Base-by-base conservation (phyloP, 53 echinoderm and acorn worm genomes). In the Temnopleurus reevesii region DNA sequence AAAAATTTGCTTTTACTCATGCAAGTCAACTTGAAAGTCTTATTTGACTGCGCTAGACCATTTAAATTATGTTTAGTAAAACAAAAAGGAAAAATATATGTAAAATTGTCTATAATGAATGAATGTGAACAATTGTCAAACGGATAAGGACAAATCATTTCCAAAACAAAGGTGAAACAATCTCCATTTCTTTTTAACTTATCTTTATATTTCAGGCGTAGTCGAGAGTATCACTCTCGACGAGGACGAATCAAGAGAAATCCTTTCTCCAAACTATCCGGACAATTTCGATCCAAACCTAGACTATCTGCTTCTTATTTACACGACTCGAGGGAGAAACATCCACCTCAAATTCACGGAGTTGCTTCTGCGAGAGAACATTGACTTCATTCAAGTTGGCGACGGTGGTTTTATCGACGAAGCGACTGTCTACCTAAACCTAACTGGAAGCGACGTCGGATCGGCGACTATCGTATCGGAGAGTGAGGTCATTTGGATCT, bases 401-500 rank as follows among this genome's bases (percentile, higher is more conserved):
- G 44, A 45, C 15, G 81, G 81, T 27, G 31, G 31, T 47, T 28
- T 13, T 17, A 49, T 81, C 6, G 46, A 81, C 13, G 53, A 81
- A 81, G 53, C 81, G 81, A 30, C 81, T 53, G 33, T 81, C 47
- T 15, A 9, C 29, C 81, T 81, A 10, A 81, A 81, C 31, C 81
- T 81, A 53, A 81, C 81, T 12, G 46, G 53, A 5, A 23, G 81
- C 53, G 81, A 53, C 53, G 29, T 23, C 1, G 28, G 13, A 47
- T 49, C 54, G 47, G 31, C 49, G 7, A 25, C 12, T 31, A 26
- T 81, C 59, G 58, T 83, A 31, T 83, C 83, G 21, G 38, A 4
- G 33, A 57, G 21, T 18, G 41, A 55, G n/a, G 10, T 19, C 58
- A 36, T 43, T 12, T 83, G 83, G 83, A 57, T 83, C 18, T 38